Percentiles rank a stretch among this genome's conserved stretches.
phyloP scores from a whole-genome alignment of 2,113 vertebrate genomes.

The Felis chaus region DNA sequence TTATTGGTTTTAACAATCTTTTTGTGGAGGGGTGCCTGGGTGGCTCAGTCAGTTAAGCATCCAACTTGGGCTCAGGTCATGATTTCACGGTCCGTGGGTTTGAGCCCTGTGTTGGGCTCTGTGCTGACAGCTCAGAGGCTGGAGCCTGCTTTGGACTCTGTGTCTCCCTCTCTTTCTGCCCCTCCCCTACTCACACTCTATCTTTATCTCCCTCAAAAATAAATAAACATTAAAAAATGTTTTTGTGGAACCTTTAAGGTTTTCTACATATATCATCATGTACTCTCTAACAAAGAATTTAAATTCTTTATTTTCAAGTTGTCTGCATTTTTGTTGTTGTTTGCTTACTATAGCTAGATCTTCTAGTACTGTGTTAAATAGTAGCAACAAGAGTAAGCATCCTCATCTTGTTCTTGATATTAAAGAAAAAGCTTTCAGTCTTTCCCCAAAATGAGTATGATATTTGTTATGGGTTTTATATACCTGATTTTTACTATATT shows the following conservation, averaged over 20 bases:
- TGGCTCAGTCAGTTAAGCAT: too few species aligned
- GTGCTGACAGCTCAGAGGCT: too few species aligned
- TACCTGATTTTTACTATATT: neutral
- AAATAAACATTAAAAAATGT: neutral
- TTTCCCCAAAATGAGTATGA: neutral
- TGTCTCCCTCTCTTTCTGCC: too few species aligned
- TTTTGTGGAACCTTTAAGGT: neutral
- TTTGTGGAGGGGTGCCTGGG: neutral
- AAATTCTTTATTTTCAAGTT: neutral
- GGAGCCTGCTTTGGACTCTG: too few species aligned
- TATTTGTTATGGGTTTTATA: neutral
- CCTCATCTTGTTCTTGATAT: neutral
- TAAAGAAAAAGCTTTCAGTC: neutral
- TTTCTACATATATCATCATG: neutral
- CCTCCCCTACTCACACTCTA: too few species aligned
- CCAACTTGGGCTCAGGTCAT: too few species aligned
- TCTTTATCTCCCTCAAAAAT: too few species aligned
- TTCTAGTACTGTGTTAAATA: neutral
- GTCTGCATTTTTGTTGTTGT: neutral
- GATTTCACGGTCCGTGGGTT: too few species aligned
- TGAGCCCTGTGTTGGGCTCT: too few species aligned
- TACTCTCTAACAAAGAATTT: neutral
- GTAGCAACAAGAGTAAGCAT: neutral
- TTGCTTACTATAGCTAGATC: neutral
- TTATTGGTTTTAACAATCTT: neutral